Conservation (phyloP, 2,888 invertebrate species). For the Phanerotoma sp. region DNA sequence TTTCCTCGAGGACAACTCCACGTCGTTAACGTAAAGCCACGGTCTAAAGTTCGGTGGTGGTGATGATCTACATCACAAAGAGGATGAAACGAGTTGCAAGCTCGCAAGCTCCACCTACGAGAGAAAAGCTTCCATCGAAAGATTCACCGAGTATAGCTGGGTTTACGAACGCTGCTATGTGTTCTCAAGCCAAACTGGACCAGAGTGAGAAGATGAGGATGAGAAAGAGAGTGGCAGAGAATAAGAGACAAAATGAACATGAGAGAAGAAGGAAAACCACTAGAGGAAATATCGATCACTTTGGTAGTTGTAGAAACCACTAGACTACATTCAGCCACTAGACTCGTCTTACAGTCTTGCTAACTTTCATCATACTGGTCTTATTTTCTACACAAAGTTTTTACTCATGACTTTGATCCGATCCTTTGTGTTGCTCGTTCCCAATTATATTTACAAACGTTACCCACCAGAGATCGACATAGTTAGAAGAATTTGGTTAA, state of each 20-base stretch:
- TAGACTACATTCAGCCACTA: background rate
- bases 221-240: too few species aligned
- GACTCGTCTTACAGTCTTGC: background rate
- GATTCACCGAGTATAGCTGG: background rate
- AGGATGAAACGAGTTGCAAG: slow-evolving; percentile 17
- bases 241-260: too few species aligned
- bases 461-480: too few species aligned
- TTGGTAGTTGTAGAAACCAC: background rate
- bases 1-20: slow-evolving; percentile 12
- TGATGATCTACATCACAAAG: slow-evolving; percentile 26
- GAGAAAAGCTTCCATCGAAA: background rate
- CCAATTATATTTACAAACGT: too few species aligned
- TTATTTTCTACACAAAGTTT: too few species aligned
- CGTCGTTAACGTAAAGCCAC: slow-evolving; percentile 33
- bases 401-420: too few species aligned
- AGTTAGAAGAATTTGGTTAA: too few species aligned
- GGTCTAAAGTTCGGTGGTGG: slow-evolving; percentile 25
- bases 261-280: slow-evolving; percentile 5
- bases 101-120: slow-evolving; percentile 8
- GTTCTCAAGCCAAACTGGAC: background rate
- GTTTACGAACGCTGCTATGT: background rate
- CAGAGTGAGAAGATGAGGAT: too few species aligned
- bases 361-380: background rate
- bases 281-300: slow-evolving; percentile 11
- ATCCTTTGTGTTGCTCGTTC: too few species aligned